Percentiles rank a stretch among this genome's conserved stretches.
These are phyloP conservation scores for Rotaria magnacalcarata DNA, from an alignment of 2,888 invertebrate species.

Conservation along the genomic window DNA sequence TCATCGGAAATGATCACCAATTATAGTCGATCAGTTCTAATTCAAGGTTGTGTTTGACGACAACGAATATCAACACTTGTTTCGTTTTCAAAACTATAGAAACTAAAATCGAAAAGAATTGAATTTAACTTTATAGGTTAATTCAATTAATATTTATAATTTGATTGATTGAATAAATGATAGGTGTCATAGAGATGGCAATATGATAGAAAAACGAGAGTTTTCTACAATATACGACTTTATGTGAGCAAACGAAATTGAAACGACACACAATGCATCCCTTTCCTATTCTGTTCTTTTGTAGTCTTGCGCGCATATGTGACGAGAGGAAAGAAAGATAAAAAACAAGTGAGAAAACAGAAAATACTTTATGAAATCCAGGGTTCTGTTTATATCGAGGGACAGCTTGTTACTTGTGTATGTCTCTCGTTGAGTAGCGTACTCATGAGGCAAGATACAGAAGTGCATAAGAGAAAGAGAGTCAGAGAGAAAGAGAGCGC, in stretches of 20 bases:
- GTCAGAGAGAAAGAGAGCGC: background rate
- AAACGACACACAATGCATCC: background rate
- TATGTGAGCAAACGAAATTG: background rate
- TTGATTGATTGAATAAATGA: background rate
- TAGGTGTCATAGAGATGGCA: no score
- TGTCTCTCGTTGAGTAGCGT: conserved; percentile 20
- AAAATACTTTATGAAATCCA: conserved; percentile 14
- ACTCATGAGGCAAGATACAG: conserved; percentile 13
- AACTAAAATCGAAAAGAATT: background rate
- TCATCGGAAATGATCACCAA: conserved; percentile 8
- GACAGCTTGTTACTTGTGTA: background rate
- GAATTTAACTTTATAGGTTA: no score
- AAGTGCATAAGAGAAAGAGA: conserved; percentile 13
- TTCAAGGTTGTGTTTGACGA: background rate
- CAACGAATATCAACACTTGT: background rate
- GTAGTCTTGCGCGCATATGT: background rate
- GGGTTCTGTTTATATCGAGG: conserved; percentile 23
- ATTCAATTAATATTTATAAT: background rate
- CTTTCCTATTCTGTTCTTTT: background rate
- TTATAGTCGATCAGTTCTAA: conserved; percentile 22
- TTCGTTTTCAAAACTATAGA: background rate
- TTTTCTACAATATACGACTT: background rate
- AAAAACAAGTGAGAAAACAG: background rate
- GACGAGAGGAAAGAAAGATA: background rate
- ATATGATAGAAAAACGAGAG: background rate